A percentile compares a stretch with the other conserved stretches of the same genome.
phyloP scores from a whole-genome alignment of 2,797 vertebrate species.

The Tenualosa ilisha region DNA sequence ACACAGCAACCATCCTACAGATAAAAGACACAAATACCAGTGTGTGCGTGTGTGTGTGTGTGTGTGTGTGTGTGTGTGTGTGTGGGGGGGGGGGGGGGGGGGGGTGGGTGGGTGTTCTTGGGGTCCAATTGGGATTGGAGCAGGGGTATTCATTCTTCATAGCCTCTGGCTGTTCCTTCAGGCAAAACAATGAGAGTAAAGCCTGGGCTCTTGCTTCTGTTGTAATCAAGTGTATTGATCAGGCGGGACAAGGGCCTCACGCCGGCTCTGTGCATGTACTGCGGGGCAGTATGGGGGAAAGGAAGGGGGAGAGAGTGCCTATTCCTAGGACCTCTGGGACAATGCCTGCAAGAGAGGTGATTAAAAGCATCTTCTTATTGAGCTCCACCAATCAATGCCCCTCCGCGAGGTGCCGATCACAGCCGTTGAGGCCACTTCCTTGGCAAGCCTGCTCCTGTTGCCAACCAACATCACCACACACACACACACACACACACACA shows the following conservation, averaged over 20 bases:
- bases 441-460: background rate
- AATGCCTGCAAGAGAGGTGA: slow-evolving; percentile 74
- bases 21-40: background rate
- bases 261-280: slow-evolving; percentile 66
- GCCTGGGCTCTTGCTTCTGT: slow-evolving; percentile 58
- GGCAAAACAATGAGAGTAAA: slow-evolving; percentile 65
- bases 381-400: slow-evolving; percentile 73
- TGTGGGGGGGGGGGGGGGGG: background rate
- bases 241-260: slow-evolving; percentile 60
- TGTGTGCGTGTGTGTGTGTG: background rate
- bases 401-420: slow-evolving; percentile 64
- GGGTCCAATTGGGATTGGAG: background rate
- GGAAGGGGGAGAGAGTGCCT: slow-evolving; percentile 47
- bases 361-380: slow-evolving; percentile 75
- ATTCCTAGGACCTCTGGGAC: slow-evolving; percentile 70
- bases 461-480: background rate
- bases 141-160: background rate
- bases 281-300: slow-evolving; percentile 63
- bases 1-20: slow-evolving; percentile 8
- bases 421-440: slow-evolving; percentile 38
- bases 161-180: slow-evolving; percentile 51
- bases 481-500: slow-evolving; percentile 37
- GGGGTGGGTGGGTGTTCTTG: background rate
- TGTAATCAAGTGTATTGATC: slow-evolving; percentile 78
- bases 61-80: background rate